Conservation (phyloP, 2,797 vertebrate species). For the Petrocephalus sullivani region DNA sequence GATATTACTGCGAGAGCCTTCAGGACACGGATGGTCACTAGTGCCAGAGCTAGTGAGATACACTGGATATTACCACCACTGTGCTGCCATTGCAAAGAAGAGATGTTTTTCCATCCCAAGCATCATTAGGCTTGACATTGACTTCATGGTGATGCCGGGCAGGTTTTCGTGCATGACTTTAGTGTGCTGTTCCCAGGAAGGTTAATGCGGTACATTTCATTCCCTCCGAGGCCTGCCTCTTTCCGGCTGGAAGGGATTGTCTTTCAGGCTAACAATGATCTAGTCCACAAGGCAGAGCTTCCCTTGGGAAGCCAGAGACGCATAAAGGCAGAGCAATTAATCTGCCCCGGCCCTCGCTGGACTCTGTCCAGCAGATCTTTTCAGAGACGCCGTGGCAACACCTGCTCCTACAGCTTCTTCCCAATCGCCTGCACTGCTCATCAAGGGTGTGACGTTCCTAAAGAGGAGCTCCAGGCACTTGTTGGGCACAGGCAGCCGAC, state of each 20-base stretch:
- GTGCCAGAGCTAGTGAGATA: neutral
- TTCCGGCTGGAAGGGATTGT: conserved; percentile 8
- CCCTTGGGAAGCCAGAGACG: neutral
- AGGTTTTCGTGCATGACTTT: neutral
- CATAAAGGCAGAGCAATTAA: neutral
- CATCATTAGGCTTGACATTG: neutral
- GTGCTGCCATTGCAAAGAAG: neutral
- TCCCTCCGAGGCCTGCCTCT: neutral
- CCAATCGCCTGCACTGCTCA: neutral
- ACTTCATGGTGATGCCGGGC: neutral
- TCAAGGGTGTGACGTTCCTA: neutral
- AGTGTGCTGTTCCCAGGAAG: neutral
- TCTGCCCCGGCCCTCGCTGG: neutral
- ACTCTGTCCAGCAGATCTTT: neutral
- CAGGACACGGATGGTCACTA: neutral
- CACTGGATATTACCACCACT: neutral
- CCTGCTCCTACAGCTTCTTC: neutral
- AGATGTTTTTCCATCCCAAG: neutral
- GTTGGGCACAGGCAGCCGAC: neutral
- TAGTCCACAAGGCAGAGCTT: neutral
- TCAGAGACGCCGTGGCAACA: neutral
- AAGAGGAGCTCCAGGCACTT: neutral
- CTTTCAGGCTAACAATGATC: conserved; percentile 6
- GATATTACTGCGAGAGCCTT: neutral
- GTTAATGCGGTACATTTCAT: neutral